Percentiles rank a stretch among this genome's conserved stretches.
Evolutionary conservation across 1,140 invertebrate species (phyloP).

Genomic region (Lepidostoma basale): DNA sequence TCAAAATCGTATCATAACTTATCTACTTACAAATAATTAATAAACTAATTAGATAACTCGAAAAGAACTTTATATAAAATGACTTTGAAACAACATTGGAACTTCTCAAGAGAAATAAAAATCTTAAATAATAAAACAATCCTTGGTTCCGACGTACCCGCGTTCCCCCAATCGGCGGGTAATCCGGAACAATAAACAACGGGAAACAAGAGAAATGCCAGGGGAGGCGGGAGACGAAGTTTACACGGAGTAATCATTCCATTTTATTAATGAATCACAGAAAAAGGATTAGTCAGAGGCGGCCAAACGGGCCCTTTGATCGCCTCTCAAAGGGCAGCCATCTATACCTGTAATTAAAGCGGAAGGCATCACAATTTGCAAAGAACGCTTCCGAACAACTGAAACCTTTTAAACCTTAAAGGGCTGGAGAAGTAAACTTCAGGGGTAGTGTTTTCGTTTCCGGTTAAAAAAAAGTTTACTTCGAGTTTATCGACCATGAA

Average conservation of each 20-base stretch:
- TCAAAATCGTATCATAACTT: no score
- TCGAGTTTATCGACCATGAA: no score
- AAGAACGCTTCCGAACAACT: conserved; percentile 20
- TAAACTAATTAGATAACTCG: no score
- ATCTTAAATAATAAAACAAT: not conserved
- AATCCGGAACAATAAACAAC: conserved; percentile 29
- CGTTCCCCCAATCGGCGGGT: not conserved
- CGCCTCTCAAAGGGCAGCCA: conserved; percentile 36
- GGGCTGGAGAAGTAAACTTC: not conserved
- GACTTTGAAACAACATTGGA: no score
- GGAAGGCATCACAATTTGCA: conserved; percentile 29
- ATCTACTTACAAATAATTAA: no score
- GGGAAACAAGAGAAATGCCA: conserved; percentile 23
- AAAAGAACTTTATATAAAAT: no score
- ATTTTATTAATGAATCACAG: conserved; percentile 45
- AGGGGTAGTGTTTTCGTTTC: not conserved
- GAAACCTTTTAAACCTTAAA: conserved; percentile 19
- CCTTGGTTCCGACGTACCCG: not conserved
- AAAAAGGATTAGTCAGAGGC: conserved; percentile 43
- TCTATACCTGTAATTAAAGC: conserved; percentile 45
- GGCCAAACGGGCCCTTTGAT: conserved; percentile 40
- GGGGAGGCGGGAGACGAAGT: conserved; percentile 8
- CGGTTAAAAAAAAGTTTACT: no score
- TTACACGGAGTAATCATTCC: conserved; percentile 32
- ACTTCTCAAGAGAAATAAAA: conserved; percentile 7